Conservation (phyloP, 2,888 invertebrate species). For the Candidula unifasciata region DNA sequence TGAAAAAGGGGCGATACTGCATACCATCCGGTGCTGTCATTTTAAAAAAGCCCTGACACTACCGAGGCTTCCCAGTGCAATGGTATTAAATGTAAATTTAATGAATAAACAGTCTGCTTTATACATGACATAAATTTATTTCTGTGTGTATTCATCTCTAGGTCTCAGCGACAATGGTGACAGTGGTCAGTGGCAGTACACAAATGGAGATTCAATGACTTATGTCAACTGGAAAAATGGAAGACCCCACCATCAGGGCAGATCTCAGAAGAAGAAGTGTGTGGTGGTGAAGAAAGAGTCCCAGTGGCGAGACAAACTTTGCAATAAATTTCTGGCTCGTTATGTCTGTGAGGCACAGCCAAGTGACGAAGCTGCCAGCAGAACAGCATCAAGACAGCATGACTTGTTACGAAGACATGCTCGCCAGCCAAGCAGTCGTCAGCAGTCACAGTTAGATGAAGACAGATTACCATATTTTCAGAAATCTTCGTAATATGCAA, state of each 20-base stretch:
- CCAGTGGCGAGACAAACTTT: conserved; percentile 74
- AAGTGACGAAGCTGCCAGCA: neutral
- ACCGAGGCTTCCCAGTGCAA: no score
- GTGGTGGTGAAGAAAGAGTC: conserved; percentile 70
- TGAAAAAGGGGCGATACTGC: no score
- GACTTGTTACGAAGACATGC: conserved; percentile 1
- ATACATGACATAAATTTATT: no score
- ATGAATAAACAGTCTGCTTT: no score
- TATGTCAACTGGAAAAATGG: conserved; percentile 71
- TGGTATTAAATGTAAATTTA: no score
- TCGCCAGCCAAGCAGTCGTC: neutral
- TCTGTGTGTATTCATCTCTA: conserved; percentile 52
- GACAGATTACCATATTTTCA: conserved; percentile 13
- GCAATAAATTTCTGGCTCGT: conserved; percentile 70
- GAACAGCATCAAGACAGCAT: neutral
- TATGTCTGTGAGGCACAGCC: conserved; percentile 67
- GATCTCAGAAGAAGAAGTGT: conserved; percentile 69
- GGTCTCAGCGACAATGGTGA: conserved; percentile 73
- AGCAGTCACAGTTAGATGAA: neutral
- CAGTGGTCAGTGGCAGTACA: conserved; percentile 70
- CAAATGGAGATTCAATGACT: conserved; percentile 64
- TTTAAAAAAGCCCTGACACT: no score
- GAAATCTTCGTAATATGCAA: conserved; percentile 3
- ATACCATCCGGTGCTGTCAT: no score
- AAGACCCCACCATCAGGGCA: conserved; percentile 65